phyloP scores from a whole-genome alignment of 1,140 invertebrate species.

The Drosophila melanica region DNA sequence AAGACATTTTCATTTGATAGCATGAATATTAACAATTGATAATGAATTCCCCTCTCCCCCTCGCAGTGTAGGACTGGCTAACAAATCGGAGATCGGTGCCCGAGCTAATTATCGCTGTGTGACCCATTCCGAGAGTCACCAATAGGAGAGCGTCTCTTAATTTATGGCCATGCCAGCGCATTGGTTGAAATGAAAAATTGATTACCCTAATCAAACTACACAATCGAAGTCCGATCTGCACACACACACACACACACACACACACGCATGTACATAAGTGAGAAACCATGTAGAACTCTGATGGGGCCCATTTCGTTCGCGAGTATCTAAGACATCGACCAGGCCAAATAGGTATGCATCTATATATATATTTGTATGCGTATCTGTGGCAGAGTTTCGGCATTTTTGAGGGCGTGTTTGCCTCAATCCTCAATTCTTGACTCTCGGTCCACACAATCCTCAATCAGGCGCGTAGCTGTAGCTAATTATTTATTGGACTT shows the following conservation, averaged over 20 bases:
- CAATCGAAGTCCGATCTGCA: slow-evolving; percentile 45
- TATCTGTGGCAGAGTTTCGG: slow-evolving; percentile 10
- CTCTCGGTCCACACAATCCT: neutral
- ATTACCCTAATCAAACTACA: slow-evolving; percentile 72
- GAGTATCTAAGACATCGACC: slow-evolving; percentile 49
- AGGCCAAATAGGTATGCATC: neutral
- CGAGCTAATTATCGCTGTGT: slow-evolving; percentile 62
- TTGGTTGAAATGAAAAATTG: slow-evolving; percentile 74
- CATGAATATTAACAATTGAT: slow-evolving; percentile 30
- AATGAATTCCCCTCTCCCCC: slow-evolving; percentile 19
- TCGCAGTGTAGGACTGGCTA: no score
- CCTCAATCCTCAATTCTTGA: slow-evolving; percentile 22
- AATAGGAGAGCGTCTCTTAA: slow-evolving; percentile 67
- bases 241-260: slow-evolving; percentile 30
- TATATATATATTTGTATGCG: slow-evolving; percentile 25
- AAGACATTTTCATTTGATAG: slow-evolving; percentile 28
- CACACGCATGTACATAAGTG: slow-evolving; percentile 57
- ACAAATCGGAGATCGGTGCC: slow-evolving; percentile 18
- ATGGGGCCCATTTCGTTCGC: slow-evolving; percentile 16
- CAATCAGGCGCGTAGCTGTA: slow-evolving; percentile 24
- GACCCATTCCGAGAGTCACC: slow-evolving; percentile 36
- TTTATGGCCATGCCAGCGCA: slow-evolving; percentile 63
- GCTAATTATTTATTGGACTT: slow-evolving; percentile 75
- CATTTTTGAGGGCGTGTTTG: slow-evolving; percentile 69
- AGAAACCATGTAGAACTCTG: slow-evolving; percentile 72